A percentile compares a stretch with the other conserved stretches of the same genome.
Evolutionary conservation across 2,113 vertebrate genomes (phyloP).

Genomic region (Alosa alosa): DNA sequence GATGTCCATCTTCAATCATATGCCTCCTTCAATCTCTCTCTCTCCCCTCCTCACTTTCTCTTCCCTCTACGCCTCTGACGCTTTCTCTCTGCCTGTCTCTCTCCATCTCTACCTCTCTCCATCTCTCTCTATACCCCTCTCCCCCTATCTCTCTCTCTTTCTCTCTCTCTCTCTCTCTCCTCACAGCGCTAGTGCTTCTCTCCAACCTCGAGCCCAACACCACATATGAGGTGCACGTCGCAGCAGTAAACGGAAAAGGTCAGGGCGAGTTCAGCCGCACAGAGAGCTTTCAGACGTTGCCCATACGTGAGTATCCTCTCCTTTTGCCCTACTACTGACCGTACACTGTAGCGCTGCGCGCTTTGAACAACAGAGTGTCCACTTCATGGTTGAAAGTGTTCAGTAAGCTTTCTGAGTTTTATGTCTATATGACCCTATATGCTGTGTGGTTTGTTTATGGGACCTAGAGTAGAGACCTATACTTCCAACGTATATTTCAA

Average conservation of each 20-base stretch:
- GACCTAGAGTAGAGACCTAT: background rate
- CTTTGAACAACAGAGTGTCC: too few species aligned
- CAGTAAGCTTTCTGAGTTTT: background rate
- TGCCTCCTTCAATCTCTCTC: constrained; percentile 13
- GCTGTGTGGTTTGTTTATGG: background rate
- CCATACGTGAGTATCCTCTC: constrained; percentile 84
- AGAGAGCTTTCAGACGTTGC: constrained; percentile 91
- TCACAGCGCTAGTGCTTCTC: constrained; percentile 84
- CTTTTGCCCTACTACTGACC: background rate
- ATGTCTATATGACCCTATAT: background rate
- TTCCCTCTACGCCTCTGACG: constrained; percentile 21
- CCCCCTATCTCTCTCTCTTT: background rate
- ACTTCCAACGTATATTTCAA: background rate
- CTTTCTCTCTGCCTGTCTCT: constrained; percentile 12
- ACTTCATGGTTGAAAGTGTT: too few species aligned
- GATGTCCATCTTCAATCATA: constrained; percentile 27
- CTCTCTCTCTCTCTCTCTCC: constrained; percentile 22
- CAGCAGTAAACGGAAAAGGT: constrained; percentile 96
- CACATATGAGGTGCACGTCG: constrained; percentile 92
- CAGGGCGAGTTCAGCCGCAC: constrained; percentile 94
- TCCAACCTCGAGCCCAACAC: constrained; percentile 93
- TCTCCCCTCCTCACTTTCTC: constrained; percentile 20
- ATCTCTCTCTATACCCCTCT: constrained; percentile 7
- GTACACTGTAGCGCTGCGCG: background rate
- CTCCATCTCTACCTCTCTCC: constrained; percentile 13